Evolutionary conservation across 1,140 invertebrate species (phyloP), one percentile per base, ranked within the genome.

Genomic region (Drosophila takahashii): DNA sequence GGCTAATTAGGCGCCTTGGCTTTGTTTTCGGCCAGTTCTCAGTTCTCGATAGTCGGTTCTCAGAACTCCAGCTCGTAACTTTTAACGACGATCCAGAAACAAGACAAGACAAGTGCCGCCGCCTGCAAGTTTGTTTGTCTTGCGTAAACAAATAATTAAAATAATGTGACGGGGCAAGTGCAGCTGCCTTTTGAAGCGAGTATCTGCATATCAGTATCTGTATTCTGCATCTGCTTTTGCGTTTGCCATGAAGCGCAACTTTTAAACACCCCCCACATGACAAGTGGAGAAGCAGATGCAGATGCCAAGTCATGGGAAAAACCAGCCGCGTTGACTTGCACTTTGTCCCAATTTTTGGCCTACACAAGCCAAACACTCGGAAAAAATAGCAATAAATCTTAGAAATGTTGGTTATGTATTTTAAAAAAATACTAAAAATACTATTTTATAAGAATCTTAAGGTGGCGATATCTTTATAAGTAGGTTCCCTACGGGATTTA

Each of bases 61-160:
- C 44, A 16, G 34, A 58, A 58, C 59, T 29, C 34, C n/a, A 48
- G 47, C 41, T 67, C 70, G 62, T 87, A 74, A 54, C 56, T 52
- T 83, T 89, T 86, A 79, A 86, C 80, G 81, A 60, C 47, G 52
- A 67, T 77, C 39, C 60, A 47, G 41, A 50, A 44, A 60, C 53
- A 50, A 65, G 71, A 62, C 65, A 78, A 74, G 73, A 73, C 41
- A 81, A 78, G 71, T 72, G 78, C 83, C 81, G 78, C 83, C 81
- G 83, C 72, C 79, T 60, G 75, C 71, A 69, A 81, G 74, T 81
- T 73, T 77, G 84, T 89, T 89, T 77, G 77, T 42, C 11, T 77
- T 89, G 84, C 79, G 74, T 89, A 89, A 89, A 89, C 84, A 89
- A 89, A 89, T 89, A 89, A 89, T 89, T 89, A 89, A 84, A 90